These are phyloP conservation scores for Kryptolebias marmoratus DNA, from an alignment of 2,113 vertebrate genomes.

Conservation along the genomic window DNA sequence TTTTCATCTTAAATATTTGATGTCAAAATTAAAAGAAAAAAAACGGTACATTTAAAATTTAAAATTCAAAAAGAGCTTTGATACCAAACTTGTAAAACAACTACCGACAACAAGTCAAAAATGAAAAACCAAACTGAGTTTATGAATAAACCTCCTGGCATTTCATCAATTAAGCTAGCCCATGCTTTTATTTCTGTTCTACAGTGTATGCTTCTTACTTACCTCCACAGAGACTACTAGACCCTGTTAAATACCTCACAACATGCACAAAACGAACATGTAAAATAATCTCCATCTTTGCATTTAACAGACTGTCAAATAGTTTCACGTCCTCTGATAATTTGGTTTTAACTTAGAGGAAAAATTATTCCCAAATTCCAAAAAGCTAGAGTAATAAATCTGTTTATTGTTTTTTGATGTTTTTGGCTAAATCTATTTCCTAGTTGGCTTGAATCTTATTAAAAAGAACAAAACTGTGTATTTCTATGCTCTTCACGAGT, in stretches of 20 bases:
- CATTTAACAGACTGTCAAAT: neutral
- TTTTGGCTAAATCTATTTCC: neutral
- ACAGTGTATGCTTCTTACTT: constrained; percentile 42
- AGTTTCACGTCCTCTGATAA: neutral
- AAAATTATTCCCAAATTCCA: neutral
- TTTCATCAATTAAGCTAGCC: neutral
- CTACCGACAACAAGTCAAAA: neutral
- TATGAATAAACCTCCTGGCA: neutral
- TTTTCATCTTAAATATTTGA: too few species aligned
- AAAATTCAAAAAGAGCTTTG: too few species aligned
- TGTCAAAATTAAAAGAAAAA: too few species aligned
- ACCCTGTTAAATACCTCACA: neutral
- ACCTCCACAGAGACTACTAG: constrained; percentile 43
- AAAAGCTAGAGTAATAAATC: neutral
- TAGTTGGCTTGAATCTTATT: neutral
- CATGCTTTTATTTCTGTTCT: neutral
- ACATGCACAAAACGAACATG: neutral
- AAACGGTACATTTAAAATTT: too few species aligned
- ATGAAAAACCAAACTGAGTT: neutral
- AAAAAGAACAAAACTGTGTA: too few species aligned
- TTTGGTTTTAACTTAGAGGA: neutral
- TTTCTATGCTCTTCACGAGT: neutral
- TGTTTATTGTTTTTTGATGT: neutral
- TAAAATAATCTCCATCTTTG: neutral
- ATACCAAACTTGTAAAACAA: too few species aligned